Evolutionary conservation across 23 tunicate genomes (phyloP).

Genomic region (Botrylloides violaceus): DNA sequence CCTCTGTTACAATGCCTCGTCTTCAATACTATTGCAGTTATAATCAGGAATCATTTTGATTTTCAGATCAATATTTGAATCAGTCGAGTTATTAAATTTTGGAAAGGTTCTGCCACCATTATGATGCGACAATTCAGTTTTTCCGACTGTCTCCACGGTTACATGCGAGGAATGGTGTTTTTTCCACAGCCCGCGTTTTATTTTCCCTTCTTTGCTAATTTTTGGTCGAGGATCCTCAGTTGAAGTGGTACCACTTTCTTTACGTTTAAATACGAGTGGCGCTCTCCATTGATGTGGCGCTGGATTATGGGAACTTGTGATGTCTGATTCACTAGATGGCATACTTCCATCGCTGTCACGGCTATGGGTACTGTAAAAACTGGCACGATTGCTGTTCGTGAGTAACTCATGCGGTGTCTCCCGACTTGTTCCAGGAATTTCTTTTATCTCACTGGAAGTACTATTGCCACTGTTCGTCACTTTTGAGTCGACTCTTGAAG

Average conservation of each 20-base stretch:
- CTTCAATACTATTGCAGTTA: no score
- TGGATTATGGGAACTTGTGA: neutral
- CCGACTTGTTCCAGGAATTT: no score
- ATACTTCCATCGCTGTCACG: neutral
- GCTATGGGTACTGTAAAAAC: conserved; percentile 14
- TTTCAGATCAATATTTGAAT: no score
- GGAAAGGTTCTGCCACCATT: no score
- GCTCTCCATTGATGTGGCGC: conserved; percentile 13
- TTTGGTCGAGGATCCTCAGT: neutral
- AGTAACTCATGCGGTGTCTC: neutral
- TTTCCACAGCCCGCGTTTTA: conserved; percentile 6
- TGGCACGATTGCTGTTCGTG: neutral
- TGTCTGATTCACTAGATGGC: conserved; percentile 17
- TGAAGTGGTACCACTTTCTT: neutral
- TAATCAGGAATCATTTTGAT: no score
- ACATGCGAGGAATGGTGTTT: no score
- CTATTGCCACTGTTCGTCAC: conserved; percentile 6
- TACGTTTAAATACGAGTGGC: conserved; percentile 21
- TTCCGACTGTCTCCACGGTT: no score
- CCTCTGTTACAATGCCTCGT: no score
- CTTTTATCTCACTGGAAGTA: neutral
- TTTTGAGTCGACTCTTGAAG: neutral
- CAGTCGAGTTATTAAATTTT: no score
- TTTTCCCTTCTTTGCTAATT: neutral
- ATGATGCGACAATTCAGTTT: no score